Evolutionary conservation across 2,113 vertebrate genomes (phyloP), one percentile per base, ranked within the genome.

Genomic region (Chinchilla lanigera): DNA sequence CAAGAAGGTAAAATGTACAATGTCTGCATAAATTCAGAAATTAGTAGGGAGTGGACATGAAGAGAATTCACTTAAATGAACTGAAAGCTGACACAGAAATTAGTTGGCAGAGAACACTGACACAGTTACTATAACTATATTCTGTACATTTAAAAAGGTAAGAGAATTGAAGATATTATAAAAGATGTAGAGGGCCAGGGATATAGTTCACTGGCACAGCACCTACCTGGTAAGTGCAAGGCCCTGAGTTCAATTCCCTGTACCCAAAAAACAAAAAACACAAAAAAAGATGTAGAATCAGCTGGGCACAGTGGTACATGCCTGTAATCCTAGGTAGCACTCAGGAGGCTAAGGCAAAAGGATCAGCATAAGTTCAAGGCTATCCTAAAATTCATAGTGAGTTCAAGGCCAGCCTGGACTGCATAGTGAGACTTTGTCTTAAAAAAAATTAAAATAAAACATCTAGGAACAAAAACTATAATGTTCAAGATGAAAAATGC

Each of bases 1-100:
- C 16, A 30, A 92, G 38, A 92, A 92, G 19, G 54, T 61, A 77
- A 92, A 86, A 86, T 82, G 75, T 83, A 94, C 63, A 81, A 52
- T 35, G 63, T 60, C 19, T 94, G 67, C 41, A 58, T 60, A 50
- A 20, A 81, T 54, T 75, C 33, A 85, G n/a, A 92, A n/a, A 63
- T 1, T 26, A 90, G 30, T 17, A 82, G 22, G 38, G 30, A 52
- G 7, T 3, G 13, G n/a, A 69, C 83, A 83, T 8, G 5, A 81
- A 26, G 35, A 89, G 78, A 86, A 88, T 44, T 22, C 44, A 89
- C 7, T 86, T 63, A 84, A 88, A 50, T 73, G 71, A 4, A 88
- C 47, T 50, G 28, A 85, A 28, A 93, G 78, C 1, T 71, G 26
- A 84, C 26, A 95, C 1, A 38, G 13, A 92, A 78, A 52, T 44